Base-by-base conservation (phyloP, 2,113 vertebrate species). In the Pomatostomus ruficeps region DNA sequence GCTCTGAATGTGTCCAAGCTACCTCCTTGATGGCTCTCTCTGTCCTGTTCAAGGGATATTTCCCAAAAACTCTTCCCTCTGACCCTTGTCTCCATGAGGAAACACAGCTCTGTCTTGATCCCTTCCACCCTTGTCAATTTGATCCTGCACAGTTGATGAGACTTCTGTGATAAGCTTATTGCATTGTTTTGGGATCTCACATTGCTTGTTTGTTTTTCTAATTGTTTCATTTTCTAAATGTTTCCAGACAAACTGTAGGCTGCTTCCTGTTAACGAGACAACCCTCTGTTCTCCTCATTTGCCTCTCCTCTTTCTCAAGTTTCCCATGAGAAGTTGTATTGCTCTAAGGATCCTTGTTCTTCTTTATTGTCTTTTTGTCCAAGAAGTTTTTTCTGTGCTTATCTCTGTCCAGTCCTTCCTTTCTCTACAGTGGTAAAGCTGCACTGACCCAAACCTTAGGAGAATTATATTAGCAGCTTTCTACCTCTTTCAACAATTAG, bases 161-260 rank as follows among this genome's bases (percentile, higher is more conserved):
- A 12, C 14, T 73, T 63, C 66, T 68, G 28, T 26, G 38, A 57
- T n/a, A 55, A 26, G 14, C 14, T 70, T 61, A 42, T 45, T 4
- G 7, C 2, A 0, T 24, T 65, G 36, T 29, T 89, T 81, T 43
- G 66, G 43, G 21, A 82, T 76, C 52, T 78, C 1, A 0, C 2
- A 5, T 24, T 72, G 24, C 43, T 63, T 85, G 80, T 63, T 91
- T 91, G 21, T 68, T 89, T 84, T 89, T 43, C 29, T 36, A 21
- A 17, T 62, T 43, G 31, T 55, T 62, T 93, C n/a, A 21, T 85
- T 67, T 89, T 94, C 40, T 57, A 68, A 93, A 49, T n/a, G 25
- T 78, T 96, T 91, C 93, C 85, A 95, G 92, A 72, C 25, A 52
- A 85, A 81, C 20, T 67, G 76, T 67, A 81, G 65, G 70, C 80